Conservation (phyloP, 2,888 invertebrate genomes). For the Scaptomyza flava region DNA sequence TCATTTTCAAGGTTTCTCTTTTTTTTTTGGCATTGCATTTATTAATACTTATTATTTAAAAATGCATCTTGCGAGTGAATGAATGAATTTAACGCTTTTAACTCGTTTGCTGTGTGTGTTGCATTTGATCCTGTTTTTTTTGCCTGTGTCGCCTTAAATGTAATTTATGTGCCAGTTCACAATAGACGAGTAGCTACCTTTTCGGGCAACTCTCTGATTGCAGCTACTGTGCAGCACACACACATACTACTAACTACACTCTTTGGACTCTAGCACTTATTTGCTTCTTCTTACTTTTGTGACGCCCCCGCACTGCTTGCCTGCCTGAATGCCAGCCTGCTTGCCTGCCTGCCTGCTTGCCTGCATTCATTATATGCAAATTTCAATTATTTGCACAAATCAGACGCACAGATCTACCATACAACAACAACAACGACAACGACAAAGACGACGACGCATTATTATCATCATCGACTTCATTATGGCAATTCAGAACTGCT, state of each 20-base stretch:
- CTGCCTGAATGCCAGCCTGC: slow-evolving; percentile 26
- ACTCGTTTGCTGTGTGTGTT: slow-evolving; percentile 13
- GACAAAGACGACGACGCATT: slow-evolving; percentile 58
- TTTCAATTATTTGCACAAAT: slow-evolving; percentile 82
- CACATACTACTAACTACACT: slow-evolving; percentile 27
- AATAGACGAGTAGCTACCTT: slow-evolving; percentile 68
- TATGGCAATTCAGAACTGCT: slow-evolving; percentile 40
- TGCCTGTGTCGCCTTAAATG: slow-evolving; percentile 68
- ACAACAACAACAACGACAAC: slow-evolving; percentile 25
- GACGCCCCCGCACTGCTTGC: slow-evolving; percentile 40
- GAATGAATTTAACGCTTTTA: slow-evolving; percentile 60
- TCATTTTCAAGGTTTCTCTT: slow-evolving; percentile 43
- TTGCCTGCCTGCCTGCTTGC: not conserved
- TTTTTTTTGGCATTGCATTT: not conserved
- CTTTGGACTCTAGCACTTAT: not conserved
- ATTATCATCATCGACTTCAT: slow-evolving; percentile 71
- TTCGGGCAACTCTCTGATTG: slow-evolving; percentile 57
- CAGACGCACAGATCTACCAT: slow-evolving; percentile 69
- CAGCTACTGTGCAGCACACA: slow-evolving; percentile 68
- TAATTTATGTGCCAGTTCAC: slow-evolving; percentile 76
- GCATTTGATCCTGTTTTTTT: slow-evolving; percentile 8
- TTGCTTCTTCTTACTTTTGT: not conserved
- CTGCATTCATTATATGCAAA: slow-evolving; percentile 82
- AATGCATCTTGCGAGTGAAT: too few species aligned
- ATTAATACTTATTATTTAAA: too few species aligned